Evolutionary conservation across 2,888 invertebrate species (phyloP).

Genomic region (Ectobius pallidus): DNA sequence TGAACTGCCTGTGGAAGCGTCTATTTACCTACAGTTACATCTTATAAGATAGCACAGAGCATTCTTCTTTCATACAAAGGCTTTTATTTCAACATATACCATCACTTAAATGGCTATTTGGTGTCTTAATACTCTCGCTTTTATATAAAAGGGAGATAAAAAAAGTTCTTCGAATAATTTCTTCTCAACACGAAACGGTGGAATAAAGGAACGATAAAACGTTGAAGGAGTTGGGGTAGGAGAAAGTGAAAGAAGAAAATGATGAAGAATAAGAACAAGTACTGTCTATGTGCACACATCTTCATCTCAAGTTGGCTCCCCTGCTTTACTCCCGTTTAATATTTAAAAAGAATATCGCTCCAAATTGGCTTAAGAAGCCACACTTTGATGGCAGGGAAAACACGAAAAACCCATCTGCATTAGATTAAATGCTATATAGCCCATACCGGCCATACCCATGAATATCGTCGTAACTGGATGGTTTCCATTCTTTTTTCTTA

Average conservation of each 20-base stretch:
- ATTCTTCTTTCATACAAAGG: not conserved
- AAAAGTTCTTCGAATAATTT: slow-evolving; percentile 2
- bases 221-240: not conserved
- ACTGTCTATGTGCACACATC: not conserved
- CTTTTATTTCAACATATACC: not conserved
- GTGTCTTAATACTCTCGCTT: slow-evolving; percentile 24
- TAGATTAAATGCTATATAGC: slow-evolving; percentile 38
- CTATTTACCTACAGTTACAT: not conserved
- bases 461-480: not conserved
- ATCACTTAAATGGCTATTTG: slow-evolving; percentile 32
- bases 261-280: not conserved
- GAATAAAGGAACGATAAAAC: slow-evolving; percentile 9
- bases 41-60: not conserved
- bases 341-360: slow-evolving; percentile 26
- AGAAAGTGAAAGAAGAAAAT: not conserved
- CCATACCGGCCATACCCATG: slow-evolving; percentile 20
- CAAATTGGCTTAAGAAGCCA: slow-evolving; percentile 29
- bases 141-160: not conserved
- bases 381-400: slow-evolving; percentile 33
- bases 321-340: not conserved
- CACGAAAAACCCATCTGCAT: slow-evolving; percentile 40
- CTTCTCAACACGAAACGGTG: not conserved
- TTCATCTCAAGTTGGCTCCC: not conserved
- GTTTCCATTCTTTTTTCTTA: not conserved
- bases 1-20: too few relatives aligned